Evolutionary conservation across 1,140 invertebrate species (phyloP).

Genomic region (Neodiprion lecontei): DNA sequence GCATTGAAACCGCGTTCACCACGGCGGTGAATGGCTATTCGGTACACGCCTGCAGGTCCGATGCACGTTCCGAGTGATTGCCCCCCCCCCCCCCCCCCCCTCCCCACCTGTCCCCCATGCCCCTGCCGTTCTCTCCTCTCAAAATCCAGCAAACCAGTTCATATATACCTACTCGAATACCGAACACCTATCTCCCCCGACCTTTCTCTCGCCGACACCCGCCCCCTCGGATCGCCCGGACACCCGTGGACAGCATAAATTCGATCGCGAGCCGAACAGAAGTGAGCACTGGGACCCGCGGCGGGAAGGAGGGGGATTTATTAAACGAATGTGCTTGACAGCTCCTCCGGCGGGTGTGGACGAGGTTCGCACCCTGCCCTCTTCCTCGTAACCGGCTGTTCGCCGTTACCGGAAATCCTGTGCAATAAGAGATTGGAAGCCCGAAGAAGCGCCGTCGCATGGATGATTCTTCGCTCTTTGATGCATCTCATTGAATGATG

Average conservation of each 20-base stretch:
- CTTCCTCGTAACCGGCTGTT: too few species aligned
- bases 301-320: background rate
- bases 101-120: too few species aligned
- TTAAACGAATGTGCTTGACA: background rate
- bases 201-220: background rate
- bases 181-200: background rate
- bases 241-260: constrained; percentile 5
- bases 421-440: too few species aligned
- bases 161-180: background rate
- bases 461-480: too few species aligned
- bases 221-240: background rate
- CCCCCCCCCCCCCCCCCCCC: background rate
- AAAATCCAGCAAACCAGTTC: background rate
- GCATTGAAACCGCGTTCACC: background rate
- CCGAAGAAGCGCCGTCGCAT: too few species aligned
- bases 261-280: constrained; percentile 6
- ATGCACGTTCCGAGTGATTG: background rate
- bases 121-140: background rate
- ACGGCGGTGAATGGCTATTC: background rate
- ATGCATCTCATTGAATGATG: too few species aligned
- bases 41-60: constrained; percentile 3
- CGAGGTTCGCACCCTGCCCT: too few species aligned
- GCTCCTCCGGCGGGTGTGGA: background rate
- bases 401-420: too few species aligned
- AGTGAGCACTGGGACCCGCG: background rate